Conservation (phyloP, 1,140 invertebrate species). For the Gryon sp. region DNA sequence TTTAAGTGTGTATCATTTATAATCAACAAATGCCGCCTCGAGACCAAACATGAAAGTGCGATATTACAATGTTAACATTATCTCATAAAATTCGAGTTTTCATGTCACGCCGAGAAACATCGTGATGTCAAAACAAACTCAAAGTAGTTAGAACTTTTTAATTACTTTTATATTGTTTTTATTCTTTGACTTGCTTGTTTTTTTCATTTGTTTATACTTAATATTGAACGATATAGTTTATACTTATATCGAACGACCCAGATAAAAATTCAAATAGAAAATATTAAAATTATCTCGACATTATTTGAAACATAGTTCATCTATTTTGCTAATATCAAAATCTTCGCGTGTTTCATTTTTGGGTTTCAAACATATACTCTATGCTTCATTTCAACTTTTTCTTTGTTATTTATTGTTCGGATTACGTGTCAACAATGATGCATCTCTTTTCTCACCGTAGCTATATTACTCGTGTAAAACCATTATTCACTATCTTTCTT, state of each 20-base stretch:
- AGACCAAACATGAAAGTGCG: not conserved
- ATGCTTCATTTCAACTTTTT: slow-evolving; percentile 21
- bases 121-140: not conserved
- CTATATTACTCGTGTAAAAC: slow-evolving; percentile 60
- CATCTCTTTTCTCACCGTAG: slow-evolving; percentile 47
- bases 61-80: slow-evolving; percentile 4
- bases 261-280: too few species aligned
- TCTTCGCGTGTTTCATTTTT: too few species aligned
- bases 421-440: slow-evolving; percentile 59
- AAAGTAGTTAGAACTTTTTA: too few species aligned
- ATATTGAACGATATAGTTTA: too few species aligned
- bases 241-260: too few species aligned
- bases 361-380: too few species aligned
- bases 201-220: too few species aligned
- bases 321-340: too few species aligned
- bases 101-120: not conserved
- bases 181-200: too few species aligned
- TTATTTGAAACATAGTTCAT: too few species aligned
- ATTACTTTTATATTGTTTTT: not conserved
- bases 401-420: slow-evolving; percentile 51
- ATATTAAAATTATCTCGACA: too few species aligned
- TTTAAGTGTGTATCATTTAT: not conserved
- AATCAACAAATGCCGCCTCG: slow-evolving; percentile 1
- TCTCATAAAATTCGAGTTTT: slow-evolving; percentile 8
- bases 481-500: slow-evolving; percentile 56